phyloP scores from a whole-genome alignment of 2,797 vertebrate species.

The Amphiprion clarkii region DNA sequence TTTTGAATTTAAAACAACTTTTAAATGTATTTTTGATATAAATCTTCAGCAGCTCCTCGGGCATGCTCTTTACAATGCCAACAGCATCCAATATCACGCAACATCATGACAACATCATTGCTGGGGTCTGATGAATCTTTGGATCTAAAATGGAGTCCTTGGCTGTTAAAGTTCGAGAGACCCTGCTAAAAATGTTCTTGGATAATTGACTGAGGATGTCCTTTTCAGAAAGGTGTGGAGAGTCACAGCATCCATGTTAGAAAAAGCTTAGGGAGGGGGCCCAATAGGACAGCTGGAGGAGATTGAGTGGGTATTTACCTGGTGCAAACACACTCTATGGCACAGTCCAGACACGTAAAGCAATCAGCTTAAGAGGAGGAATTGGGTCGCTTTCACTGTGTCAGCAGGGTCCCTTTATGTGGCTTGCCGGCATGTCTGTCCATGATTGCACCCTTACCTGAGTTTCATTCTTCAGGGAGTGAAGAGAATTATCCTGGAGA shows the following conservation, averaged over 20 bases:
- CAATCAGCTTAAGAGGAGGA: conserved; percentile 42
- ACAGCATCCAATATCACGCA: background rate
- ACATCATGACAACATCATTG: background rate
- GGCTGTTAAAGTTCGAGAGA: background rate
- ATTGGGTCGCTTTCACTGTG: conserved; percentile 35
- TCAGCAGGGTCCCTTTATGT: conserved; percentile 25
- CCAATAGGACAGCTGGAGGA: conserved; percentile 16
- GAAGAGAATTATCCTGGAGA: conserved; percentile 12
- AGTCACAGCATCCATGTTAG: background rate
- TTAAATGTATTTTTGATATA: no score
- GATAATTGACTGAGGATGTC: background rate
- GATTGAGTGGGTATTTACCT: conserved; percentile 48
- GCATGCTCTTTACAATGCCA: no score
- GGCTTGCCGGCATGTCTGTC: conserved; percentile 25
- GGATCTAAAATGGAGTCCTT: background rate
- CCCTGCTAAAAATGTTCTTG: background rate
- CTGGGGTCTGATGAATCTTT: background rate
- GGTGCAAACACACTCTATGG: conserved; percentile 23
- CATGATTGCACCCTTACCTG: conserved; percentile 19
- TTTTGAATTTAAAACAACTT: background rate
- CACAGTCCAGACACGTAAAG: conserved; percentile 44
- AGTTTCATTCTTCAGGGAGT: conserved; percentile 10
- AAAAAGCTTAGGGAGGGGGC: conserved; percentile 15
- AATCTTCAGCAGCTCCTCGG: no score
- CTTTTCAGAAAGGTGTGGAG: background rate